phyloP scores from a whole-genome alignment of 2,888 invertebrate genomes.

The Lasiommata megera region DNA sequence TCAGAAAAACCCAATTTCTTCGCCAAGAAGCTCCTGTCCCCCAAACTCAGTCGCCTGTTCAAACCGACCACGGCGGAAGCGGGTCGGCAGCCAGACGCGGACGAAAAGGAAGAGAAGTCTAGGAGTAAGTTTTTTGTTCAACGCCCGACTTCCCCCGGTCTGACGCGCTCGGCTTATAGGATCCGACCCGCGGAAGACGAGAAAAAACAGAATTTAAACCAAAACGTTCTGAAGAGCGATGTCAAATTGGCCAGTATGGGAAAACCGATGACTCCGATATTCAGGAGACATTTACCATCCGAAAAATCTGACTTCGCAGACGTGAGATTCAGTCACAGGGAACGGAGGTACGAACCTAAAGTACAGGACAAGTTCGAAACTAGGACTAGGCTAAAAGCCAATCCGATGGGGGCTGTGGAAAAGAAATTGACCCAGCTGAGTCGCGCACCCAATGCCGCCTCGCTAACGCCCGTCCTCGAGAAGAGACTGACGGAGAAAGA shows the following conservation, averaged over 20 bases:
- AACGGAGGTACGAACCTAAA: slow-evolving; percentile 45
- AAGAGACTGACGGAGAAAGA: slow-evolving; percentile 31
- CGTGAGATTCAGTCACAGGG: slow-evolving; percentile 66
- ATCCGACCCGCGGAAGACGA: slow-evolving; percentile 51
- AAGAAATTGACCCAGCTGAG: slow-evolving; percentile 41
- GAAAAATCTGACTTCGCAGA: slow-evolving; percentile 61
- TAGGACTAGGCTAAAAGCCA: slow-evolving; percentile 53
- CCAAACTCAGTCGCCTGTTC: slow-evolving; percentile 68
- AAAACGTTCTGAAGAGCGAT: slow-evolving; percentile 60
- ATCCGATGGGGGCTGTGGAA: slow-evolving; percentile 38
- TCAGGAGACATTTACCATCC: slow-evolving; percentile 53
- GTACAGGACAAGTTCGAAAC: slow-evolving; percentile 40
- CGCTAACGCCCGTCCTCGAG: slow-evolving; percentile 44
- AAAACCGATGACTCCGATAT: slow-evolving; percentile 75
- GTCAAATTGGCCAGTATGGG: slow-evolving; percentile 66
- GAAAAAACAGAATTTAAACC: slow-evolving; percentile 32
- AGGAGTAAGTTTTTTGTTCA: slow-evolving; percentile 72
- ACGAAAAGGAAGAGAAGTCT: slow-evolving; percentile 55
- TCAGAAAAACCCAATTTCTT: slow-evolving; percentile 60
- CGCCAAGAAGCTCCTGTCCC: slow-evolving; percentile 65
- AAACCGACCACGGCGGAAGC: slow-evolving; percentile 58
- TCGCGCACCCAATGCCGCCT: slow-evolving; percentile 40
- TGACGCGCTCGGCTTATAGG: slow-evolving; percentile 50
- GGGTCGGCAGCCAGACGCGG: slow-evolving; percentile 43
- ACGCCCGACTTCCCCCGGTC: slow-evolving; percentile 54